These are phyloP conservation scores for Trachelus iudaicus DNA, from an alignment of 2,888 invertebrate species.

Conservation along the genomic window DNA sequence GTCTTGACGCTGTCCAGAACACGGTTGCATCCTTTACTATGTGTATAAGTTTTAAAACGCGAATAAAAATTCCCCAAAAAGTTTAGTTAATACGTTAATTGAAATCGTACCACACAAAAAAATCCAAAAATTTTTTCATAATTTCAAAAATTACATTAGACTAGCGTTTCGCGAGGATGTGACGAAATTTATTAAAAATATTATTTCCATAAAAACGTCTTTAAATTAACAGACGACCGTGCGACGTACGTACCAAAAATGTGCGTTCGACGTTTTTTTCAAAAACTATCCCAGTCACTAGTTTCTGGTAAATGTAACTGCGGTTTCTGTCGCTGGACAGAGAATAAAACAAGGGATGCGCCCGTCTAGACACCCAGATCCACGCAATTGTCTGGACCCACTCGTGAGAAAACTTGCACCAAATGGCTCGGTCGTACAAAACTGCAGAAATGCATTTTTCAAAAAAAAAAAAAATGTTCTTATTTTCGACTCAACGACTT, in stretches of 20 bases:
- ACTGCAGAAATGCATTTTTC: constrained; percentile 33
- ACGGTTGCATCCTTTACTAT: constrained; percentile 40
- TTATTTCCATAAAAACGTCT: not conserved
- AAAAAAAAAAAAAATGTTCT: constrained; percentile 22
- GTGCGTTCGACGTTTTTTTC: not conserved
- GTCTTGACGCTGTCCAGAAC: constrained; percentile 49
- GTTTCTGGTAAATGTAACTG: constrained; percentile 50
- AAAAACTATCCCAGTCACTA: not conserved
- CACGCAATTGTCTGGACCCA: constrained; percentile 56
- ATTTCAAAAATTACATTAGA: not conserved
- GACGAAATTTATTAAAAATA: not conserved
- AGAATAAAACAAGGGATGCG: constrained; percentile 43
- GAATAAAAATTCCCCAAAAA: constrained; percentile 37
- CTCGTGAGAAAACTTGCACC: constrained; percentile 44
- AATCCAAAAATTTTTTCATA: not conserved
- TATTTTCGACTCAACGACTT: not conserved
- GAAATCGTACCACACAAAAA: constrained; percentile 7
- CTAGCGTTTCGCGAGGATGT: not conserved
- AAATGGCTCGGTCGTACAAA: constrained; percentile 18
- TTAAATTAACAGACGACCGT: not conserved
- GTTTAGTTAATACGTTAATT: constrained; percentile 41
- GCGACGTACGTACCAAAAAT: not conserved
- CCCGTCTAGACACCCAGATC: constrained; percentile 62
- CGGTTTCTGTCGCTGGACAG: constrained; percentile 14
- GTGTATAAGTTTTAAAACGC: constrained; percentile 48